Evolutionary conservation across 2,888 invertebrate species (phyloP).

Genomic region (Caenorhabditis sulstoni): DNA sequence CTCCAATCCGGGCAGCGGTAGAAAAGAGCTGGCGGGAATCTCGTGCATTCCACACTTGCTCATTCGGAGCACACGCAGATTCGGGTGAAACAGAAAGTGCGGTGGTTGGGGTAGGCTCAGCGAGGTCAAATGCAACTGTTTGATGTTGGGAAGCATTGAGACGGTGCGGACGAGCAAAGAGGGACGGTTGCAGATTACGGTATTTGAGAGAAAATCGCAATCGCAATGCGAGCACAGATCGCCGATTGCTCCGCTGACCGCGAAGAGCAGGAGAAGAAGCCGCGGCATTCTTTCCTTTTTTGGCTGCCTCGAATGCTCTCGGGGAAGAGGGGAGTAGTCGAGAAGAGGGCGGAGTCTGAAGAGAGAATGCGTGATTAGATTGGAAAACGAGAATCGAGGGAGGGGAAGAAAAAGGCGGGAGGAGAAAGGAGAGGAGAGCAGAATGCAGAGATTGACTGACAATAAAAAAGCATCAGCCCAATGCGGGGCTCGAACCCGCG

Average conservation of each 20-base stretch:
- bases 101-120: constrained; percentile 73
- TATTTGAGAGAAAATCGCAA: constrained; percentile 59
- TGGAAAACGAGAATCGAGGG: constrained; percentile 48
- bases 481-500: constrained; percentile 80
- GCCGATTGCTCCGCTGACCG: neutral
- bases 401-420: neutral
- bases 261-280: constrained; percentile 29
- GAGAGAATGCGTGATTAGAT: constrained; percentile 26
- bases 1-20: constrained; percentile 75
- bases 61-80: constrained; percentile 69
- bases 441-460: too few species aligned
- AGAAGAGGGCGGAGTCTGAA: constrained; percentile 18
- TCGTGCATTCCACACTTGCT: constrained; percentile 70
- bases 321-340: constrained; percentile 20
- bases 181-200: constrained; percentile 62
- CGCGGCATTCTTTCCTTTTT: too few species aligned
- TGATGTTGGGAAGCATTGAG: constrained; percentile 60
- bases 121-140: constrained; percentile 50
- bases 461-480: constrained; percentile 67
- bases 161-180: constrained; percentile 65
- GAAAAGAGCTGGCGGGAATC: constrained; percentile 69
- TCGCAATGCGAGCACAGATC: constrained; percentile 67
- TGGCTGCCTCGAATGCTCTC: neutral
- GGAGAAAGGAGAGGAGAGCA: neutral
- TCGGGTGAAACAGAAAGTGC: constrained; percentile 73